Percentiles rank a stretch among this genome's conserved stretches.
phyloP scores from a whole-genome alignment of 2,888 invertebrate genomes.

The Chrysolina oricalcia region DNA sequence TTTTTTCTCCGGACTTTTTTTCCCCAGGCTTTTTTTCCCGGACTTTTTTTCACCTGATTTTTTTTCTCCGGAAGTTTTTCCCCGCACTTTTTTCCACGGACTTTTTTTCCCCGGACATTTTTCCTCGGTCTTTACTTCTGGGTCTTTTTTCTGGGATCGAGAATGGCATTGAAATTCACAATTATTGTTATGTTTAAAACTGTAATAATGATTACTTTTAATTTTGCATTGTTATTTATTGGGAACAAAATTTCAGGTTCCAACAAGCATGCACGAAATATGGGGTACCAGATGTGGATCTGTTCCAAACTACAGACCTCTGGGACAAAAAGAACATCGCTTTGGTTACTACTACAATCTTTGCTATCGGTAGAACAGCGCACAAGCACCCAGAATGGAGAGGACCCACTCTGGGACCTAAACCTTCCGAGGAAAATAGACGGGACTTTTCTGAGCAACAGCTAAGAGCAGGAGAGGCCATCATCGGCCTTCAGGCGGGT shows the following conservation, averaged over 20 bases:
- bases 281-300: conserved; percentile 89
- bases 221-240: no score
- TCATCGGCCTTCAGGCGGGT: conserved; percentile 92
- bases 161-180: no score
- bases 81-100: no score
- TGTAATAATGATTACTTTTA: no score
- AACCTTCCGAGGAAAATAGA: conserved; percentile 88
- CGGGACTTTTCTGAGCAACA: conserved; percentile 88
- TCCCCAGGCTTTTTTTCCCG: no score
- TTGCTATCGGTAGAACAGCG: conserved; percentile 90
- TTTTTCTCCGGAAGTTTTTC: no score
- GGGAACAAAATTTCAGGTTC: conserved; percentile 79
- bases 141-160: no score
- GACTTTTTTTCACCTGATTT: no score
- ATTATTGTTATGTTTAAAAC: no score
- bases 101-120: no score
- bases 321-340: conserved; percentile 94
- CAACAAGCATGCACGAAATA: conserved; percentile 87
- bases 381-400: conserved; percentile 89
- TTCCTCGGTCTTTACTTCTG: no score
- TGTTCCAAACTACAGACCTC: conserved; percentile 93
- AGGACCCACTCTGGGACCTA: conserved; percentile 88
- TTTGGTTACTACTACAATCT: conserved; percentile 89
- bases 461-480: conserved; percentile 85
- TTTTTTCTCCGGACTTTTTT: no score